Percentiles rank a stretch among this genome's conserved stretches.
These are phyloP conservation scores for Caenorhabditis briggsae DNA, from an alignment of 1,140 invertebrate species.

Conservation along the genomic window DNA sequence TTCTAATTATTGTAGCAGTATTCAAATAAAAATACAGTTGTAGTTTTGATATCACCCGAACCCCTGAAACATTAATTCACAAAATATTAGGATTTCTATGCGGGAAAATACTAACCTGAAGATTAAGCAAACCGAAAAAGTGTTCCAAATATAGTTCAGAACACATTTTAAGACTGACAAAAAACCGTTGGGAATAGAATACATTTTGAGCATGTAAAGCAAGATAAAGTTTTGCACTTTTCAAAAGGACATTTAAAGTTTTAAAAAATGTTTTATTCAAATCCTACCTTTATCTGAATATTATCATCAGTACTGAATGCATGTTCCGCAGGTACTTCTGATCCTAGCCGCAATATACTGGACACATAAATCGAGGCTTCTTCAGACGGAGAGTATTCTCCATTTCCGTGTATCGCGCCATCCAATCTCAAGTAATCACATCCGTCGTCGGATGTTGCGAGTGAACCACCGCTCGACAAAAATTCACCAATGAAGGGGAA, in stretches of 20 bases:
- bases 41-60: too few species aligned
- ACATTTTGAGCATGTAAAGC: too few species aligned
- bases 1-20: too few species aligned
- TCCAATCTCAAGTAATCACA: constrained; percentile 16
- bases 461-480: constrained; percentile 8
- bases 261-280: background rate
- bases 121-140: too few species aligned
- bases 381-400: constrained; percentile 1
- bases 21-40: too few species aligned
- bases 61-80: too few species aligned
- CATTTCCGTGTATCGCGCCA: background rate
- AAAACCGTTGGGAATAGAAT: too few species aligned
- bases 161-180: too few species aligned
- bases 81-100: too few species aligned
- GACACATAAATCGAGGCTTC: constrained; percentile 6
- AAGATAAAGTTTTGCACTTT: too few species aligned
- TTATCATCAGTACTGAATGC: constrained; percentile 18
- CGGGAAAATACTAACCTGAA: too few species aligned
- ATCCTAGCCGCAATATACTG: constrained; percentile 10
- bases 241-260: background rate
- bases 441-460: constrained; percentile 23
- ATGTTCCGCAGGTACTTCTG: constrained; percentile 11
- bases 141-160: too few species aligned
- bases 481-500: constrained; percentile 40
- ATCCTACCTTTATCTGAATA: constrained; percentile 4